A percentile compares a stretch with the other conserved stretches of the same genome.
These are phyloP conservation scores for Promerops cafer DNA, from an alignment of 2,113 vertebrate species.

Conservation along the genomic window DNA sequence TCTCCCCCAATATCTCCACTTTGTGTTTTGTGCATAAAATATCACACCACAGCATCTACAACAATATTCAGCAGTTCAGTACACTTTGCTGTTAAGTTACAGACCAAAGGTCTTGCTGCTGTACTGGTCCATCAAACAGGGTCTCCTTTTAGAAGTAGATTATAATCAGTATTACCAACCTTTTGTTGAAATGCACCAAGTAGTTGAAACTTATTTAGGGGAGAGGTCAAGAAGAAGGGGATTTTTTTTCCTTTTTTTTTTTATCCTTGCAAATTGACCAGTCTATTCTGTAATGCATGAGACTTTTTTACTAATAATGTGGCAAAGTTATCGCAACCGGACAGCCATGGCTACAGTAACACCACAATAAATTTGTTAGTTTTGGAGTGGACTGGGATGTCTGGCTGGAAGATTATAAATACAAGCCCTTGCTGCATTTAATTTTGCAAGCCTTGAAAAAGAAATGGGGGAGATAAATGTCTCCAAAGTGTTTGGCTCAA, in stretches of 20 bases:
- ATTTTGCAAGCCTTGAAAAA: constrained; percentile 26
- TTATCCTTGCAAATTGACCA: background rate
- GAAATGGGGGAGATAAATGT: background rate
- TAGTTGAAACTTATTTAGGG: background rate
- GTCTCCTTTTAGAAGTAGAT: background rate
- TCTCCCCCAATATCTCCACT: background rate
- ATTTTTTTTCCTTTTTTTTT: background rate
- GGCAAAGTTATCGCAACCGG: background rate
- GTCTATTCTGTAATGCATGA: background rate
- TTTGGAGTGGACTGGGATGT: background rate
- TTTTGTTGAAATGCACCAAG: background rate
- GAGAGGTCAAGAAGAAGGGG: background rate
- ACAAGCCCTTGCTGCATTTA: background rate
- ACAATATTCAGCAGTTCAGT: background rate
- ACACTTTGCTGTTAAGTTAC: background rate
- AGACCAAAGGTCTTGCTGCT: background rate
- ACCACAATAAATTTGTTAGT: background rate
- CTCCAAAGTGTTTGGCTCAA: background rate
- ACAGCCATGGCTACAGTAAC: background rate
- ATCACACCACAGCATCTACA: background rate
- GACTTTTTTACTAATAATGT: background rate
- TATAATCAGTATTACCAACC: background rate
- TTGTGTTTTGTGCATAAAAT: background rate
- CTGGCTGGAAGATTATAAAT: background rate
- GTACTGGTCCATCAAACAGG: background rate